Conservation (phyloP, 2,797 vertebrate genomes). For the Helarctos malayanus region DNA sequence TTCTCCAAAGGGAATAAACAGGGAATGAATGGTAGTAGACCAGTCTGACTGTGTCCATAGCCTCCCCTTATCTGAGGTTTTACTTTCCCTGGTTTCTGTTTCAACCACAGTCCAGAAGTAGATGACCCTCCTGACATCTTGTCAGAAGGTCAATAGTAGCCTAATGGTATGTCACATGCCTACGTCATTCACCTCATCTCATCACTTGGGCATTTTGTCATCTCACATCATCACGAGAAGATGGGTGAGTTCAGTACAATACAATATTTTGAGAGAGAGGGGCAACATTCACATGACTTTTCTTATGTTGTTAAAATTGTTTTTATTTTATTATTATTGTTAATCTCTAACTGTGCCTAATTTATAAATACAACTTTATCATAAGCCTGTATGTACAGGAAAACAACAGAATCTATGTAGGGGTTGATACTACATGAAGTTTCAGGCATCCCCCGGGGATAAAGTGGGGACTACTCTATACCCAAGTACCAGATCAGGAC, state of each 20-base stretch:
- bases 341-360: not conserved
- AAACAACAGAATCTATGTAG: not conserved
- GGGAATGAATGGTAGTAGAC: not conserved
- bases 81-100: not conserved
- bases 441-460: not conserved
- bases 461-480: not conserved
- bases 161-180: not conserved
- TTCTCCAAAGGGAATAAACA: too few species aligned
- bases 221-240: not conserved
- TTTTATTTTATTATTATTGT: not conserved
- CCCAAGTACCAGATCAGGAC: not conserved
- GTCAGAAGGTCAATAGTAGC: not conserved
- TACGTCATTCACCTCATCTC: not conserved
- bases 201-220: not conserved
- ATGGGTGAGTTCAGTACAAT: not conserved
- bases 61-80: not conserved
- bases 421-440: too few species aligned
- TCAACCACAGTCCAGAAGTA: not conserved
- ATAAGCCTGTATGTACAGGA: not conserved
- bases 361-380: not conserved
- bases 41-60: not conserved
- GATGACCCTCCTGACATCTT: not conserved
- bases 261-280: not conserved
- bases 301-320: not conserved
- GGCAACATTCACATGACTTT: not conserved